A percentile compares a stretch with the other conserved stretches of the same genome.
These are phyloP conservation scores for Microctonus aethiopoides DNA, from an alignment of 2,888 invertebrate genomes.

Conservation along the genomic window DNA sequence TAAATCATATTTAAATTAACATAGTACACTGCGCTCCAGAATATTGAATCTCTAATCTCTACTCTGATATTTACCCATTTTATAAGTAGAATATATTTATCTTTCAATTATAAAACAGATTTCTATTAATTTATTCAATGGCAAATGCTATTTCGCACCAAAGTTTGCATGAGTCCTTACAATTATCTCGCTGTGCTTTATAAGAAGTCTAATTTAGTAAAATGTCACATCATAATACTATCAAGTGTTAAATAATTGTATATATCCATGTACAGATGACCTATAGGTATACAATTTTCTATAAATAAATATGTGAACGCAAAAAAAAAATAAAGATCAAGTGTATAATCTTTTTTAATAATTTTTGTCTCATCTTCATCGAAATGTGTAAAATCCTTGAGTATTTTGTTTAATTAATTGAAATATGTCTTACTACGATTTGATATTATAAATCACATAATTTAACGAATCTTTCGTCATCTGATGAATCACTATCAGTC, in stretches of 20 bases:
- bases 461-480: constrained; percentile 52
- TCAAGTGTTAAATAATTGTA: constrained; percentile 24
- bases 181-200: constrained; percentile 1
- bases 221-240: not conserved
- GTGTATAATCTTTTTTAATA: not conserved
- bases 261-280: constrained; percentile 32
- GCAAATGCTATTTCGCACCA: not conserved
- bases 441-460: constrained; percentile 16
- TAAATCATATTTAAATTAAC: constrained; percentile 13
- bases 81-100: not conserved
- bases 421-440: not conserved
- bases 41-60: constrained; percentile 2
- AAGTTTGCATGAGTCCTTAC: not conserved
- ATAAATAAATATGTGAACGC: constrained; percentile 16
- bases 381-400: not conserved
- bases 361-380: not conserved
- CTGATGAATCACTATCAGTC: constrained; percentile 54
- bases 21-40: not conserved
- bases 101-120: not conserved
- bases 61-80: not conserved
- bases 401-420: not conserved
- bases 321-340: not conserved
- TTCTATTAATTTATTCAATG: constrained; percentile 23
- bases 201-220: not conserved
- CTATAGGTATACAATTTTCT: constrained; percentile 20